Evolutionary conservation across 1,140 invertebrate genomes (phyloP).

Genomic region (Magallana ariakensis): DNA sequence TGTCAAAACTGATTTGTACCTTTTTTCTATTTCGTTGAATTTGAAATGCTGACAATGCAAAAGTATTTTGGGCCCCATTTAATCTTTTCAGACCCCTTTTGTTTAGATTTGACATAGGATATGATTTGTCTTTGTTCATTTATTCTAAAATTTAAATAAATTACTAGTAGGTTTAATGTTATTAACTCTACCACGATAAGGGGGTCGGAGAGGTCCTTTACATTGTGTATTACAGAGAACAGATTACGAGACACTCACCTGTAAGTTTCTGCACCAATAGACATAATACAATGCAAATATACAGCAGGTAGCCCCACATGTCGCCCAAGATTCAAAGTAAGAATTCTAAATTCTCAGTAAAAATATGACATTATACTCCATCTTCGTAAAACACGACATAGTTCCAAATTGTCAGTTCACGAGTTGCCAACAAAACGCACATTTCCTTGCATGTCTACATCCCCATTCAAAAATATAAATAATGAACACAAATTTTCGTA

Average conservation of each 20-base stretch:
- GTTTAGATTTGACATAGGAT: slow-evolving; percentile 13
- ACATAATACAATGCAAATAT: background rate
- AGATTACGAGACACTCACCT: background rate
- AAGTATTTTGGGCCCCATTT: background rate
- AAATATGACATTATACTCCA: slow-evolving; percentile 3
- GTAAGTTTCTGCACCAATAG: slow-evolving; percentile 23
- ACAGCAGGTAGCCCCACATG: background rate
- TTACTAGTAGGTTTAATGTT: background rate
- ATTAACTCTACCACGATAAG: background rate
- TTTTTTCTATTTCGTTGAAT: background rate
- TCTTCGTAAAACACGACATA: background rate
- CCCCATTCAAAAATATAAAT: background rate
- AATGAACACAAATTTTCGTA: background rate
- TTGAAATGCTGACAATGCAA: slow-evolving; percentile 7
- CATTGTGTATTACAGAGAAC: background rate
- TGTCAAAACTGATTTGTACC: background rate
- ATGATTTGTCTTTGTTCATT: background rate
- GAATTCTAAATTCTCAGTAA: slow-evolving; percentile 1
- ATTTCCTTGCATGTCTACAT: background rate
- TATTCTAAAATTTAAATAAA: background rate
- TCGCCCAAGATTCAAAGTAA: slow-evolving; percentile 7
- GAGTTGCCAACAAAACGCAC: slow-evolving; percentile 6
- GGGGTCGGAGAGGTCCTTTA: background rate
- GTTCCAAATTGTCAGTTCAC: slow-evolving; percentile 11
- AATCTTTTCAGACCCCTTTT: background rate